Evolutionary conservation across 30 jellyfish, hydroid and myxozoan genomes (phyloP).

Genomic region (Aurelia coerulea): DNA sequence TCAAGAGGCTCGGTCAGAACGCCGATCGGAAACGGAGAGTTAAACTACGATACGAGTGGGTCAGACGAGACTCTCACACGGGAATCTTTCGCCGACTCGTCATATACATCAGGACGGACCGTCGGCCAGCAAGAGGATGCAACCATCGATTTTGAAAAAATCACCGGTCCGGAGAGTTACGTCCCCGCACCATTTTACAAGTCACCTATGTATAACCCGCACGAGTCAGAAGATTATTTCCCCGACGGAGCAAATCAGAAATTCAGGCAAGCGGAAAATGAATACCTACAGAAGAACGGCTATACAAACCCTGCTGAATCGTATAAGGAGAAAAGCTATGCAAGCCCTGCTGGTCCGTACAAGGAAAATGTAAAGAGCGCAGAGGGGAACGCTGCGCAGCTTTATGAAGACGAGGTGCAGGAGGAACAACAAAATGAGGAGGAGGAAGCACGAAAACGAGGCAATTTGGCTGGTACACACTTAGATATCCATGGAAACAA

Average conservation of each 20-base stretch:
- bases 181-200: slow-evolving; percentile 77
- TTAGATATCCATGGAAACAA: slow-evolving; percentile 52
- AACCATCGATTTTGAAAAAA: slow-evolving; percentile 61
- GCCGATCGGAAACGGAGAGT: slow-evolving; percentile 15
- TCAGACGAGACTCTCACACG: slow-evolving; percentile 33
- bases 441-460: slow-evolving; percentile 31
- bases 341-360: slow-evolving; percentile 14
- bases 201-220: slow-evolving; percentile 87
- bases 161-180: slow-evolving; percentile 68
- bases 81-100: background rate
- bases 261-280: slow-evolving; percentile 14
- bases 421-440: slow-evolving; percentile 41
- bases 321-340: slow-evolving; percentile 7
- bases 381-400: slow-evolving; percentile 50
- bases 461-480: slow-evolving; percentile 1
- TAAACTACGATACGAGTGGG: background rate
- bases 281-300: slow-evolving; percentile 18
- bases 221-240: slow-evolving; percentile 72
- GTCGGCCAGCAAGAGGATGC: slow-evolving; percentile 48
- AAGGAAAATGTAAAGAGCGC: slow-evolving; percentile 1
- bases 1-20: background rate
- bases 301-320: slow-evolving; percentile 24
- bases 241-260: slow-evolving; percentile 68
- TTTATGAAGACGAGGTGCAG: slow-evolving; percentile 39
- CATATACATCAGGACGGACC: slow-evolving; percentile 8